Percentiles rank a stretch among this genome's conserved stretches.
Evolutionary conservation across 1,140 invertebrate species (phyloP).

Genomic region (Drosophila paulistorum): DNA sequence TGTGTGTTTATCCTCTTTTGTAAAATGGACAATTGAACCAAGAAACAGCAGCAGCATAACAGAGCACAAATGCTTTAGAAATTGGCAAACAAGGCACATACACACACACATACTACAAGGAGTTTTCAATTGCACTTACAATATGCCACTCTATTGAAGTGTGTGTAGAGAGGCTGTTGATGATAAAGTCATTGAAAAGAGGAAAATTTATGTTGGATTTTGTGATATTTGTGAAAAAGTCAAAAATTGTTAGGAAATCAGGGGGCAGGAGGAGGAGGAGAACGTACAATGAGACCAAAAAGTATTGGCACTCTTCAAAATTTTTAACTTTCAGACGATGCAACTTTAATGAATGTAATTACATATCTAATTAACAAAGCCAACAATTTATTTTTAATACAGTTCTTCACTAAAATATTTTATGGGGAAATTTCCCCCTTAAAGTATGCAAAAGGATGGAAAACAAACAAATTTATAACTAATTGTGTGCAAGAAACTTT

Average conservation of each 20-base stretch:
- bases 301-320: no score
- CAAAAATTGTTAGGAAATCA: background rate
- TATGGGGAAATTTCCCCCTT: no score
- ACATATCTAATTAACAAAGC: no score
- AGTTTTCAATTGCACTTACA: conserved; percentile 11
- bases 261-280: no score
- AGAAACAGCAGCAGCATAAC: background rate
- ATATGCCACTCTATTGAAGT: conserved; percentile 8
- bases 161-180: conserved; percentile 2
- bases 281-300: no score
- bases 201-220: conserved; percentile 1
- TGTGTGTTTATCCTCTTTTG: background rate
- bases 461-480: no score
- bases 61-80: conserved; percentile 8
- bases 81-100: conserved; percentile 9
- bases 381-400: no score
- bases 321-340: no score
- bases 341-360: no score
- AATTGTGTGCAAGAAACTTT: no score
- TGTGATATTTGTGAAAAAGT: conserved; percentile 3
- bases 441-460: no score
- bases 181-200: conserved; percentile 4
- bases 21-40: conserved; percentile 9
- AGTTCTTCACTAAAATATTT: no score
- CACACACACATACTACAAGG: background rate